Evolutionary conservation across 2,888 invertebrate genomes (phyloP).

Genomic region (Netelia inedita): DNA sequence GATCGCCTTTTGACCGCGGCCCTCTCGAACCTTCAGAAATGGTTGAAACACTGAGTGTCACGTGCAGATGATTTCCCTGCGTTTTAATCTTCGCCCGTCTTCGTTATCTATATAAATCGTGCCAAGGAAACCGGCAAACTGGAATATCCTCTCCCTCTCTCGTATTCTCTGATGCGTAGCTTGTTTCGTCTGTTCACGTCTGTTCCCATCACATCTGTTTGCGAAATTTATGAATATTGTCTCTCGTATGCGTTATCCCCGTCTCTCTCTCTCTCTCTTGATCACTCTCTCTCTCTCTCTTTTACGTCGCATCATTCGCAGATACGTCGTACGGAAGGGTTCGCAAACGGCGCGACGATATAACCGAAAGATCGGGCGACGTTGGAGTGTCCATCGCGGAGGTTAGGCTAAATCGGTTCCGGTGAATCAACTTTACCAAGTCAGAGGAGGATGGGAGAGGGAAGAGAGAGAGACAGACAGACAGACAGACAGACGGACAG

Average conservation of each 20-base stretch:
- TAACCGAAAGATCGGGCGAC: slow-evolving; percentile 71
- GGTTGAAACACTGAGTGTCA: no score
- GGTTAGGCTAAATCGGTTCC: slow-evolving; percentile 81
- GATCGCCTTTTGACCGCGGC: no score
- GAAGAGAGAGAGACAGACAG: slow-evolving; percentile 61
- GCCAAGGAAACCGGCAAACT: neutral
- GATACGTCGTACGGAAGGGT: slow-evolving; percentile 50
- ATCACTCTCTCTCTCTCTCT: slow-evolving; percentile 18
- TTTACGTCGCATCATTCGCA: slow-evolving; percentile 17
- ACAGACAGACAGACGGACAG: slow-evolving; percentile 27
- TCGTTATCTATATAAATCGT: no score
- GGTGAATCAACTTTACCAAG: slow-evolving; percentile 78
- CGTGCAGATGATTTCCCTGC: no score
- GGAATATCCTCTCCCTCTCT: slow-evolving; percentile 9
- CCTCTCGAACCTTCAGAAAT: no score
- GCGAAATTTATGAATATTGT: slow-evolving; percentile 78
- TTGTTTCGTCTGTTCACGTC: slow-evolving; percentile 77
- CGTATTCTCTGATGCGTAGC: slow-evolving; percentile 49
- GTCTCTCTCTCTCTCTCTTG: neutral
- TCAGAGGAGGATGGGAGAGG: slow-evolving; percentile 42
- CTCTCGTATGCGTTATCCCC: neutral
- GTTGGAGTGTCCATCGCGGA: slow-evolving; percentile 77
- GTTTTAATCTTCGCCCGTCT: no score
- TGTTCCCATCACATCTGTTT: no score
- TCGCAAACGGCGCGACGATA: slow-evolving; percentile 24